phyloP scores from a whole-genome alignment of 2,113 vertebrate species.

The Chauna torquata region DNA sequence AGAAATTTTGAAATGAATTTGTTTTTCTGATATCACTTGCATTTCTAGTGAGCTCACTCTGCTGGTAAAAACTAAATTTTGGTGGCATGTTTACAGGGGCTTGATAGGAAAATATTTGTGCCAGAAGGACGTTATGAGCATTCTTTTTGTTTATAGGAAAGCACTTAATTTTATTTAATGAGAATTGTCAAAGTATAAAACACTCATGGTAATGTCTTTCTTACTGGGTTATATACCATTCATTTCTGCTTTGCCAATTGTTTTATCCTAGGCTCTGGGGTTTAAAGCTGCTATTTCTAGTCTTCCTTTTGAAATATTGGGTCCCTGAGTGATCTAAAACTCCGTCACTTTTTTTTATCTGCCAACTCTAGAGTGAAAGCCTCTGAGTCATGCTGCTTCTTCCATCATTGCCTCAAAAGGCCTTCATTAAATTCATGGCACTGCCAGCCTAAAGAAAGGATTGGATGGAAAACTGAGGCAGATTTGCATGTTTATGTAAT shows the following conservation, averaged over 20 bases:
- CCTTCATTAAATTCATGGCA: slow-evolving; percentile 19
- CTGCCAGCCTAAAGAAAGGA: slow-evolving; percentile 25
- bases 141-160: slow-evolving; percentile 71
- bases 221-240: slow-evolving; percentile 67
- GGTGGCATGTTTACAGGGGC: slow-evolving; percentile 46
- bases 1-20: slow-evolving; percentile 27
- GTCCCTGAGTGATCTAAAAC: slow-evolving; percentile 40
- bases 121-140: slow-evolving; percentile 56
- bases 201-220: slow-evolving; percentile 65
- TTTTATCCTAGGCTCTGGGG: slow-evolving; percentile 20
- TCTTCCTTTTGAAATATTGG: slow-evolving; percentile 53
- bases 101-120: slow-evolving; percentile 58
- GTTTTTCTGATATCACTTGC: slow-evolving; percentile 24
- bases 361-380: slow-evolving; percentile 13
- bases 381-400: slow-evolving; percentile 36
- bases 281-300: slow-evolving; percentile 65
- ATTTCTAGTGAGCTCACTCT: slow-evolving; percentile 49
- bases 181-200: slow-evolving; percentile 61
- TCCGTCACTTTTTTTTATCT: not conserved
- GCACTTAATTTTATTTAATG: slow-evolving; percentile 76
- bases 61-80: slow-evolving; percentile 27
- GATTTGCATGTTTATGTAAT: not conserved
- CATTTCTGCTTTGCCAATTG: slow-evolving; percentile 31
- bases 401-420: slow-evolving; percentile 19
- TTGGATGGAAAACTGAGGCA: not conserved